Percentiles rank a stretch among this genome's conserved stretches.
Conservation (phyloP, 2,113 vertebrate species). For the Lontra canadensis region DNA sequence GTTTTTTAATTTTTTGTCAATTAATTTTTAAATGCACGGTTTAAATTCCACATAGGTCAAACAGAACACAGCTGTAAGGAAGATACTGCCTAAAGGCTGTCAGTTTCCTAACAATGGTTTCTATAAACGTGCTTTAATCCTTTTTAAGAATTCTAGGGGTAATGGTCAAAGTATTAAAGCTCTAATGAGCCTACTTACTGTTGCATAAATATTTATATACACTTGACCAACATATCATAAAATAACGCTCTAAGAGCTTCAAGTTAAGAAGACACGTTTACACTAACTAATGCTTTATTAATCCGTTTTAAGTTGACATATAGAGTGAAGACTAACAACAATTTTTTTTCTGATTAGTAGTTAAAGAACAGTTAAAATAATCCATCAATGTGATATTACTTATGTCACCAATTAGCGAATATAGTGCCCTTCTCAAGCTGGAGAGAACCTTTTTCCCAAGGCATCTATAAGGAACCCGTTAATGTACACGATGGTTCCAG, state of each 20-base stretch:
- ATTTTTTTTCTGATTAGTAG: not conserved
- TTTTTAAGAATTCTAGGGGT: not conserved
- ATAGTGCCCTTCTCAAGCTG: not conserved
- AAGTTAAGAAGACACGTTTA: slow-evolving; percentile 29
- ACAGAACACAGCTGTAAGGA: not conserved
- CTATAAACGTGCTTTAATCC: not conserved
- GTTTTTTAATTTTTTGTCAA: not conserved
- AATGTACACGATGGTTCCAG: not conserved
- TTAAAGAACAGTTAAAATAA: not conserved
- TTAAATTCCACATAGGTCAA: slow-evolving; percentile 29
- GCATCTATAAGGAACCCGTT: not conserved
- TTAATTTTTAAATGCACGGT: not conserved
- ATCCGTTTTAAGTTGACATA: not conserved
- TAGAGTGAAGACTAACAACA: not conserved
- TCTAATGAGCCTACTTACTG: not conserved
- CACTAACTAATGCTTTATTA: not conserved
- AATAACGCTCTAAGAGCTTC: slow-evolving; percentile 36
- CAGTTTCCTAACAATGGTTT: not conserved
- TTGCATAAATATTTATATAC: not conserved
- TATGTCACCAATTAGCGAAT: not conserved
- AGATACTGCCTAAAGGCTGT: not conserved
- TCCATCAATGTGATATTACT: not conserved
- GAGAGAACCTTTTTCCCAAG: slow-evolving; percentile 16
- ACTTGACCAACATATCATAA: not conserved
- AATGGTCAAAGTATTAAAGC: not conserved